Conservation (phyloP, 2,888 invertebrate genomes). For the Melikaiella ostensackeni region DNA sequence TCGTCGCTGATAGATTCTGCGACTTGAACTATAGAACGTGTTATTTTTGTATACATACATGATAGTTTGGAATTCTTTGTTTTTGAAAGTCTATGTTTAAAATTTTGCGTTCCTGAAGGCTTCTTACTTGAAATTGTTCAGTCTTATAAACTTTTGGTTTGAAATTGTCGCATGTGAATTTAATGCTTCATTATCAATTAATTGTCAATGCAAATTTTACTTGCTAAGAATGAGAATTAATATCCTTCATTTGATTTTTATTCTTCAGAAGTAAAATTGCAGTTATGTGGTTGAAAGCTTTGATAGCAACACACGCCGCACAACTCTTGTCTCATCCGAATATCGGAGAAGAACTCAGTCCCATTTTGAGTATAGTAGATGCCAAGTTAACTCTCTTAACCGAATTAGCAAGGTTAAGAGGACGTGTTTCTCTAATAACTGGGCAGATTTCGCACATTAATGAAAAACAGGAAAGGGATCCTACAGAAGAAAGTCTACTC, state of each 20-base stretch:
- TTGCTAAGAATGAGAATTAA: too few relatives aligned
- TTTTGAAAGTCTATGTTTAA: too few relatives aligned
- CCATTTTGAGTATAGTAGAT: conserved; percentile 81
- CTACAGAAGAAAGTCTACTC: conserved; percentile 76
- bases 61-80: too few relatives aligned
- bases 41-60: too few relatives aligned
- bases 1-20: too few relatives aligned
- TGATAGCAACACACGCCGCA: conserved; percentile 81
- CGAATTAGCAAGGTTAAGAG: conserved; percentile 80
- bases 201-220: too few relatives aligned
- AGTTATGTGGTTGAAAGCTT: conserved; percentile 80
- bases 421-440: conserved; percentile 81
- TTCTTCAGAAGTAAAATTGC: conserved; percentile 79
- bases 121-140: background rate
- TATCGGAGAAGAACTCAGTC: conserved; percentile 79
- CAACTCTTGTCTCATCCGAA: conserved; percentile 82
- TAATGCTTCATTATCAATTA: too few relatives aligned
- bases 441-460: conserved; percentile 78
- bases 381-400: conserved; percentile 79
- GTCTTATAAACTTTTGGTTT: conserved; percentile 7
- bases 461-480: conserved; percentile 75
- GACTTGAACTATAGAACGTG: too few relatives aligned
- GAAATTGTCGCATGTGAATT: conserved; percentile 5
- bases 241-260: background rate
- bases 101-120: too few relatives aligned